These are phyloP conservation scores for Amblyjoppa proteus DNA, from an alignment of 2,888 invertebrate genomes.

Conservation along the genomic window DNA sequence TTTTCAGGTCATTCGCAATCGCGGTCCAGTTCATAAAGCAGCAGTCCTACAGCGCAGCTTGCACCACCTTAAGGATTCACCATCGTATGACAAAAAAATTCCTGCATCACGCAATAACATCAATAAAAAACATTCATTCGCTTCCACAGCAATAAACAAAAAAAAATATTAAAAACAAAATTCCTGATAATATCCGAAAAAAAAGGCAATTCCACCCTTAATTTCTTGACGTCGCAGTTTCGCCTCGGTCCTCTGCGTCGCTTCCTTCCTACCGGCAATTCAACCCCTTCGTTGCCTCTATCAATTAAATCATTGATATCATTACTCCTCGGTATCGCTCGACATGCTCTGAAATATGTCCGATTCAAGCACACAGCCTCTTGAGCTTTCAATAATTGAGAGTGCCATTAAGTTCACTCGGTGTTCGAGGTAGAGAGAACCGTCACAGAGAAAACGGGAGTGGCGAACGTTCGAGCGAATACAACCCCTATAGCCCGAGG, in stretches of 20 bases:
- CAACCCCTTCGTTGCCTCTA: neutral
- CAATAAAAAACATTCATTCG: too few species aligned
- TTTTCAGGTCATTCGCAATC: too few species aligned
- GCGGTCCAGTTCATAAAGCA: too few species aligned
- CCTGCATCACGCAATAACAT: too few species aligned
- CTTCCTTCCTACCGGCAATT: neutral
- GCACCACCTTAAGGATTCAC: too few species aligned
- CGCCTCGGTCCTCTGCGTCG: too few species aligned
- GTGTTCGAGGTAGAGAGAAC: neutral
- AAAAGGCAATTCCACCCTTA: neutral
- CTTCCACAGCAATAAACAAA: too few species aligned
- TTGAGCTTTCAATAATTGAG: neutral
- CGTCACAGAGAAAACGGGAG: neutral
- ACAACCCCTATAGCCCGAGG: constrained; percentile 8
- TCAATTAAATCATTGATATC: neutral
- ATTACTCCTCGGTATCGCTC: neutral
- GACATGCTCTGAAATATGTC: neutral
- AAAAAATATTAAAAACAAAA: too few species aligned
- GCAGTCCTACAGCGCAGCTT: too few species aligned
- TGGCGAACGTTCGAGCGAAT: neutral
- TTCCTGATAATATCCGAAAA: too few species aligned
- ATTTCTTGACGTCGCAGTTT: neutral
- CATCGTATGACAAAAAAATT: too few species aligned
- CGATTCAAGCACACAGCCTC: neutral
- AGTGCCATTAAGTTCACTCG: neutral